Conservation (phyloP, 2,113 vertebrate species). For the Garra rufa region DNA sequence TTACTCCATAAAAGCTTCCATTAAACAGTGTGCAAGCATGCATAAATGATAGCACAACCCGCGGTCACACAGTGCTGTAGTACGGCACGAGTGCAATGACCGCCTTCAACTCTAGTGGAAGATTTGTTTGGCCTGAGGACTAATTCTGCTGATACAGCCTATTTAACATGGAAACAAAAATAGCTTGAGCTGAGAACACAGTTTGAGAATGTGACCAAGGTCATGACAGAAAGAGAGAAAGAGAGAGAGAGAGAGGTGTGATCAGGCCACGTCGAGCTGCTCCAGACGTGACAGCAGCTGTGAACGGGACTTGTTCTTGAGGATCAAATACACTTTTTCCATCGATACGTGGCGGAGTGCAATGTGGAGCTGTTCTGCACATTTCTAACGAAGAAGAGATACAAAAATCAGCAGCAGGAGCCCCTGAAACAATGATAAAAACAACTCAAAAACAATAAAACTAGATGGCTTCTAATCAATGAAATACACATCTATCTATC, state of each 20-base stretch:
- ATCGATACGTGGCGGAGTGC: background rate
- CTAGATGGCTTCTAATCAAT: background rate
- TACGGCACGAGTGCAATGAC: slow-evolving; percentile 7
- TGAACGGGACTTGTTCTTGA: background rate
- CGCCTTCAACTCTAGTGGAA: slow-evolving; percentile 1
- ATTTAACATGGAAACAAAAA: slow-evolving; percentile 60
- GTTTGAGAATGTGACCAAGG: slow-evolving; percentile 59
- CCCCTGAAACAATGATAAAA: too few species aligned
- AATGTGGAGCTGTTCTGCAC: background rate
- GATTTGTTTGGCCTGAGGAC: slow-evolving; percentile 51
- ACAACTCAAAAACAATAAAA: background rate
- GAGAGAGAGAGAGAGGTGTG: background rate
- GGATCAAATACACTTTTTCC: background rate
- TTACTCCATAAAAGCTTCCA: slow-evolving; percentile 34
- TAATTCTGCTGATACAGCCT: slow-evolving; percentile 49
- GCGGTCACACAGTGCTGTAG: slow-evolving; percentile 22
- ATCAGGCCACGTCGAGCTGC: slow-evolving; percentile 26
- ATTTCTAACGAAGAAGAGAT: background rate
- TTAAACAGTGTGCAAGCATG: slow-evolving; percentile 30
- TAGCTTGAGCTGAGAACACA: slow-evolving; percentile 45
- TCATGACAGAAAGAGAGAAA: slow-evolving; percentile 41
- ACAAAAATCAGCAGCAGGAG: background rate
- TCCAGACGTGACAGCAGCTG: slow-evolving; percentile 44
- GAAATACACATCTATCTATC: too few species aligned
- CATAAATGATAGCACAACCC: slow-evolving; percentile 50